Percentiles rank a stretch among this genome's conserved stretches.
These are phyloP conservation scores for Alfaro cultratus DNA, from an alignment of 2,797 vertebrate species.

Conservation along the genomic window DNA sequence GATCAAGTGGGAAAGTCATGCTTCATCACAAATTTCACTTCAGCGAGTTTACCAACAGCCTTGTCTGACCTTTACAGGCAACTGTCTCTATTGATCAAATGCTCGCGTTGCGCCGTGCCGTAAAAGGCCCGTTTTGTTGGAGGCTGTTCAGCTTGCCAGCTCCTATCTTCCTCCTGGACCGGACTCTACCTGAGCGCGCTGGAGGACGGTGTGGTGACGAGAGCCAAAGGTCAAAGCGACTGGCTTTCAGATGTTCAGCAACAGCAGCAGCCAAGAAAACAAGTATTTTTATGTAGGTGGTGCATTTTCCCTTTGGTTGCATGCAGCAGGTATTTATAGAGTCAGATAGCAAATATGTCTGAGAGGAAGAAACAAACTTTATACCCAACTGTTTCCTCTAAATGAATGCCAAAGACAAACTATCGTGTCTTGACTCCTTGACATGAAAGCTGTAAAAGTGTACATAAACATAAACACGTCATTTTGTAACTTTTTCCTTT, in stretches of 20 bases:
- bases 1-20: conserved; percentile 51
- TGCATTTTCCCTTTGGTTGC: neutral
- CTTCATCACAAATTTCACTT: conserved; percentile 52
- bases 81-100: conserved; percentile 69
- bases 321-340: neutral
- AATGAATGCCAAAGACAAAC: neutral
- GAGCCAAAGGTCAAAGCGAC: conserved; percentile 61
- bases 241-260: conserved; percentile 38
- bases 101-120: conserved; percentile 14
- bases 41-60: conserved; percentile 58
- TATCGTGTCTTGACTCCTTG: neutral
- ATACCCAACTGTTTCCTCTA: neutral
- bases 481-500: neutral
- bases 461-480: neutral
- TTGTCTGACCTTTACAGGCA: conserved; percentile 61
- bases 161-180: conserved; percentile 38
- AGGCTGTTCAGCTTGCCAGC: conserved; percentile 49
- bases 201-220: conserved; percentile 20
- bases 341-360: neutral
- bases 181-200: conserved; percentile 26
- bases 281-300: neutral
- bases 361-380: neutral
- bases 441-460: neutral
- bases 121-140: conserved; percentile 40
- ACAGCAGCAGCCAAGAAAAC: conserved; percentile 2